These are phyloP conservation scores for Drosophila subquinaria DNA, from an alignment of 2,888 invertebrate species.

Conservation along the genomic window DNA sequence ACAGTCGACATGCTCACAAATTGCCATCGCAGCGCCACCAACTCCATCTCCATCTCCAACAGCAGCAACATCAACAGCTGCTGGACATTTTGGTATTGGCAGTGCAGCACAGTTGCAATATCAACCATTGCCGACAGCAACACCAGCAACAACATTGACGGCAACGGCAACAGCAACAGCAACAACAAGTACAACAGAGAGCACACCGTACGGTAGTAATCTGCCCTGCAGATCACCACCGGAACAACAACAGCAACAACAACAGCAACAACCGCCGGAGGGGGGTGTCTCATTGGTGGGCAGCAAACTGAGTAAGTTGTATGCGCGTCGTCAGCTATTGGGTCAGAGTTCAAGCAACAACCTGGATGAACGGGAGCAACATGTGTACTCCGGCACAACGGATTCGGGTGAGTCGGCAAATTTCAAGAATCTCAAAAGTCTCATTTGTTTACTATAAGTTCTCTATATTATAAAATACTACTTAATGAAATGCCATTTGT, in stretches of 20 bases:
- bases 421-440: too few relatives aligned
- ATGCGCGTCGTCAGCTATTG: conserved; percentile 66
- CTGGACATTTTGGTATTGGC: conserved; percentile 68
- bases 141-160: conserved; percentile 29
- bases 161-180: conserved; percentile 13
- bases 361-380: conserved; percentile 52
- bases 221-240: conserved; percentile 37
- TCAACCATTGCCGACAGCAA: conserved; percentile 74
- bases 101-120: conserved; percentile 76
- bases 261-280: conserved; percentile 25
- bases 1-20: conserved; percentile 77
- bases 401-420: conserved; percentile 54
- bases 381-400: conserved; percentile 33
- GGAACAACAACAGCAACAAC: conserved; percentile 15
- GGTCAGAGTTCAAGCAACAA: conserved; percentile 60
- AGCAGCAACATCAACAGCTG: conserved; percentile 49
- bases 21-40: conserved; percentile 41
- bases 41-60: conserved; percentile 22
- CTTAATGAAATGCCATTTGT: background rate
- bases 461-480: background rate
- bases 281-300: conserved; percentile 22
- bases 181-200: conserved; percentile 7
- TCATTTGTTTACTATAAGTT: background rate
- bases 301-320: conserved; percentile 71
- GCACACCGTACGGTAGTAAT: conserved; percentile 18